Base-by-base conservation (phyloP, 2,797 vertebrate species). In the Anguilla pacifica region DNA sequence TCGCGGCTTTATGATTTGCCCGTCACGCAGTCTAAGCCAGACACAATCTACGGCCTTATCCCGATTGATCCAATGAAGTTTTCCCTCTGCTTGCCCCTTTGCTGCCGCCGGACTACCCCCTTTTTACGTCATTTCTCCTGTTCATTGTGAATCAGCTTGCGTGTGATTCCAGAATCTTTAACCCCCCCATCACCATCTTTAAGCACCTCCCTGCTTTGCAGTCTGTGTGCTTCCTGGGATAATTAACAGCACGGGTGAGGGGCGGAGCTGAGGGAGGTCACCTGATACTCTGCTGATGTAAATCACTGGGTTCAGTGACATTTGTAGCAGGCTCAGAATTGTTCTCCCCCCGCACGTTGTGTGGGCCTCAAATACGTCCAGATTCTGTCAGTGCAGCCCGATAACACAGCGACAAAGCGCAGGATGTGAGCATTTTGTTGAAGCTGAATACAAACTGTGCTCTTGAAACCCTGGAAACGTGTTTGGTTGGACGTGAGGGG, bases 221-320 rank as follows among this genome's bases (percentile, higher is more conserved):
- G 86, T 83, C 61, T 43, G 17, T 43, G 59, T 28, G 22, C 28
- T 70, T 86, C 86, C 61, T 31, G 25, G 22, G 31, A 28, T 88
- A 83, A 86, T 88, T 70, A 88, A 46, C 43, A 55, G 28, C 22
- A 22, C n/a, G 49, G 22, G 46, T 25, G 46, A 11, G 79, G 79
- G 79, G 46, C 22, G 46, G 72, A 9, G 31, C 74, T 82, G n/a
- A 59, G 35, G 39, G 46, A 43, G 61, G 59, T 86, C 85, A 57
- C 59, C 31, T 4, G 49, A 88, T 55, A 55, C n/a, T 61, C 77
- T 39, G 59, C 77, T 64, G 28, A 28, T 46, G 85, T 28, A 53
- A 61, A 83, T 67, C 46, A 67, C 79, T 82, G 59, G 85, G 77
- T 31, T 83, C 51, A 28, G 67, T 82, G 46, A 59, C 31, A 43